Base-by-base conservation (phyloP, 2,888 invertebrate species). In the Falcaria lacertinaria region DNA sequence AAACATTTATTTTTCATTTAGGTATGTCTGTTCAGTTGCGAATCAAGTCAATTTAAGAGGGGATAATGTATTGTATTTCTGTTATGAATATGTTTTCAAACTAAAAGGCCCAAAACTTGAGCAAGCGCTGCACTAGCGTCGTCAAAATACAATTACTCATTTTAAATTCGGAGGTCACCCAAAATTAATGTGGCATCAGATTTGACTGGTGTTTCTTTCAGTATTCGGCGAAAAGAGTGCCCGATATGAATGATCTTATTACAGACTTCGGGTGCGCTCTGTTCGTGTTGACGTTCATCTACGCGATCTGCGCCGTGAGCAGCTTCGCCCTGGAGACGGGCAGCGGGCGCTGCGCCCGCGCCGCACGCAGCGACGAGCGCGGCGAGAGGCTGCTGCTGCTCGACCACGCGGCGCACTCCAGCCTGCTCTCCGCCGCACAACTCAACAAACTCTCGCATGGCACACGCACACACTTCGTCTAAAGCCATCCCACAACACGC, bases 391-490 rank as follows among this genome's bases (percentile, higher is more conserved):
- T 89, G 4, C 54, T 89, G 5, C 56, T 89, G 4, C 71, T 88
- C 0, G 88, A 89, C 62, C 88, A 87, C 60, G 81, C 82, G 1
- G 86, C 88, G 0, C 87, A 88, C 50, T 88, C 84, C 50, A 87
- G 84, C 59, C 50, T 89, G 19, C 65, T 89, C 0, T 89, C 89
- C n/a, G 77, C 86, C 6, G 85, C 85, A 33, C 88, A 89, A 56
- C 70, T 87, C 8, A 79, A 74, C 57, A 87, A 88, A 47, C 71
- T 89, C 2, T 78, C 81, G 1, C 79, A 75, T 43, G 82, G 80
- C 52, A 84, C 84, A 2, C 64, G 80, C 17, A 68, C 87, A 15
- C 88, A 88, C 41, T 89, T 88, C 54, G 88, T 89, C 13, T 88
- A 73, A 76, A 52, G 17, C 17, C 33, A 36, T 8, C 7, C 33